Conservation (phyloP, 2,797 vertebrate genomes). For the Cyclopterus lumpus region DNA sequence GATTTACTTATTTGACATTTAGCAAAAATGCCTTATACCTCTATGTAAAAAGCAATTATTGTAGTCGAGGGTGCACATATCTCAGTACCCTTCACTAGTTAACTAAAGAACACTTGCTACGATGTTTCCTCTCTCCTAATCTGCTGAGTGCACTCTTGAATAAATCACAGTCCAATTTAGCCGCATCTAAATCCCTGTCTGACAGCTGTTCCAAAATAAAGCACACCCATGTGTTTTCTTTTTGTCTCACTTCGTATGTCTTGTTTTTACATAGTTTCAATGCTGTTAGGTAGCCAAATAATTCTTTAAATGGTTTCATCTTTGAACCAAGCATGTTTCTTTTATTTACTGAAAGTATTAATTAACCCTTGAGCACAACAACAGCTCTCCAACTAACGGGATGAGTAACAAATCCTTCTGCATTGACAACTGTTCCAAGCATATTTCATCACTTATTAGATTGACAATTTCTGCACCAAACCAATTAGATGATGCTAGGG, state of each 20-base stretch:
- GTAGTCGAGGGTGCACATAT: slow-evolving; percentile 30
- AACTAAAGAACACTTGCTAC: slow-evolving; percentile 36
- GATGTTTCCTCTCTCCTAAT: slow-evolving; percentile 57
- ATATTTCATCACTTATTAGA: slow-evolving; percentile 41
- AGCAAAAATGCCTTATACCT: slow-evolving; percentile 11
- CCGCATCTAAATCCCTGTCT: slow-evolving; percentile 58
- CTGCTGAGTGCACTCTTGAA: slow-evolving; percentile 49
- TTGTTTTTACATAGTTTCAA: slow-evolving; percentile 42
- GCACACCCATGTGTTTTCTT: slow-evolving; percentile 24
- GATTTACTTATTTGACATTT: slow-evolving; percentile 37
- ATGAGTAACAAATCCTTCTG: slow-evolving; percentile 46
- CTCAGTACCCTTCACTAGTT: slow-evolving; percentile 16
- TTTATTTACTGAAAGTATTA: slow-evolving; percentile 36
- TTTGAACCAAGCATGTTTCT: slow-evolving; percentile 27
- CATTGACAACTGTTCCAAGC: slow-evolving; percentile 37
- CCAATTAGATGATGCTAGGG: slow-evolving; percentile 39
- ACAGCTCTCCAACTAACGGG: slow-evolving; percentile 33
- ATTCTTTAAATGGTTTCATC: slow-evolving; percentile 27
- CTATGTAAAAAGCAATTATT: slow-evolving; percentile 28
- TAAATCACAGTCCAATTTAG: slow-evolving; percentile 56
- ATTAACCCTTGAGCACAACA: slow-evolving; percentile 46
- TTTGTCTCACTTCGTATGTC: slow-evolving; percentile 48
- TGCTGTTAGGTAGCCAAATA: slow-evolving; percentile 22
- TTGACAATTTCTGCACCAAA: slow-evolving; percentile 50
- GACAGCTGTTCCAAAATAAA: slow-evolving; percentile 62